Evolutionary conservation across 2,797 vertebrate species (phyloP).

Genomic region (Valencia hispanica): DNA sequence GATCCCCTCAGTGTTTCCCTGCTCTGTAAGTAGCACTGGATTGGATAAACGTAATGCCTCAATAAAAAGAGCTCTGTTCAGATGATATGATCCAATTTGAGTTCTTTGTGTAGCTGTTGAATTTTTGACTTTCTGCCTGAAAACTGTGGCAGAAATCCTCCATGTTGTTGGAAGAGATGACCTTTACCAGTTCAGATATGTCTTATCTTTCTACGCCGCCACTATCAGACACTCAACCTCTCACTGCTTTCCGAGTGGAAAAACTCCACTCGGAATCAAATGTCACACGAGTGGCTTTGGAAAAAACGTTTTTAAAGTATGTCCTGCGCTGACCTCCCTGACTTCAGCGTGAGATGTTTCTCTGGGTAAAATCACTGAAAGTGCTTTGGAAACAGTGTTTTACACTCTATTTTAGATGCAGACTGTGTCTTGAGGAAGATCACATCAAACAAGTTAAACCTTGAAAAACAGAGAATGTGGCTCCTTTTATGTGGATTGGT

Average conservation of each 20-base stretch:
- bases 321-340: constrained; percentile 21
- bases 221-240: constrained; percentile 47
- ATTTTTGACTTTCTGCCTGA: constrained; percentile 30
- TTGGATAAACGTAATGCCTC: constrained; percentile 18
- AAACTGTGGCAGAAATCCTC: constrained; percentile 37
- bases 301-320: constrained; percentile 33
- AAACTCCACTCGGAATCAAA: constrained; percentile 48
- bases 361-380: constrained; percentile 19
- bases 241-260: constrained; percentile 33
- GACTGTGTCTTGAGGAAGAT: constrained; percentile 2
- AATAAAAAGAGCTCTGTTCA: constrained; percentile 21
- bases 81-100: constrained; percentile 33
- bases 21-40: neutral
- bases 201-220: constrained; percentile 38
- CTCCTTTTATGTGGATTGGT: neutral
- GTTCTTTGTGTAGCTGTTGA: constrained; percentile 17
- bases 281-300: constrained; percentile 42
- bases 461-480: neutral
- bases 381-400: constrained; percentile 28
- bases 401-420: constrained; percentile 2
- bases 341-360: constrained; percentile 8
- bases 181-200: constrained; percentile 58
- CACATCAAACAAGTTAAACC: neutral
- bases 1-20: constrained; percentile 8
- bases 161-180: constrained; percentile 47